Evolutionary conservation across 2,113 vertebrate species (phyloP), one percentile per base, ranked within the genome.

Genomic region (Limanda limanda): DNA sequence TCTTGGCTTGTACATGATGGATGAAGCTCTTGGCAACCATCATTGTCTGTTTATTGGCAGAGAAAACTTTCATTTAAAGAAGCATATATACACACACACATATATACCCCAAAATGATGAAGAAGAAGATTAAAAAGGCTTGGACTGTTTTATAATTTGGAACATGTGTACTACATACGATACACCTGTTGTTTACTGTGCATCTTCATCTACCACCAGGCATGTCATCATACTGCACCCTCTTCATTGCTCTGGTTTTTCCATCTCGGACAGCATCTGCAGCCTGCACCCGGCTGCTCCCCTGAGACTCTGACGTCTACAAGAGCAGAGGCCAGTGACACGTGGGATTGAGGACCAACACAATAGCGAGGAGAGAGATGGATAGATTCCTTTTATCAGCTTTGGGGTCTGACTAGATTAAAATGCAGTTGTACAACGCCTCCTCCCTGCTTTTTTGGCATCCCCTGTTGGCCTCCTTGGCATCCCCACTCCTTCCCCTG

Each of bases 401-500:
- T 81, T 76, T 85, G 86, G 89, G 77, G 75, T 62, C 80, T 71
- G 84, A 91, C 90, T 90, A 86, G 89, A 90, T 92, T 90, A 92
- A 92, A 91, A 88, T 67, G 66, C 79, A 89, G 59, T 92, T 90
- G 82, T 84, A 85, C 89, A 86, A 66, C 61, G 25, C 71, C 76
- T 59, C 68, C 67, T 57, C 72, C 78, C 64, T 68, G 23, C 9
- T 51, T 70, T 51, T 69, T 71, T 78, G 58, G 72, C 60, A 2
- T 78, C 66, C 60, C 76, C 0, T 13, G 25, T 60, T 25, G 42
- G 51, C 37, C 79, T 71, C 73, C 48, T 37, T 12, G 57, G 37
- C 55, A 62, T 70, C 67, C 69, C 60, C 35, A 55, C 62, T 74
- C 62, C 24, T 9, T 63, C 14, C 4, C 61, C 69, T 63, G 75